A percentile compares a stretch with the other conserved stretches of the same genome.
These are phyloP conservation scores for Ceratina calcarata DNA, from an alignment of 1,140 invertebrate species.

Conservation along the genomic window DNA sequence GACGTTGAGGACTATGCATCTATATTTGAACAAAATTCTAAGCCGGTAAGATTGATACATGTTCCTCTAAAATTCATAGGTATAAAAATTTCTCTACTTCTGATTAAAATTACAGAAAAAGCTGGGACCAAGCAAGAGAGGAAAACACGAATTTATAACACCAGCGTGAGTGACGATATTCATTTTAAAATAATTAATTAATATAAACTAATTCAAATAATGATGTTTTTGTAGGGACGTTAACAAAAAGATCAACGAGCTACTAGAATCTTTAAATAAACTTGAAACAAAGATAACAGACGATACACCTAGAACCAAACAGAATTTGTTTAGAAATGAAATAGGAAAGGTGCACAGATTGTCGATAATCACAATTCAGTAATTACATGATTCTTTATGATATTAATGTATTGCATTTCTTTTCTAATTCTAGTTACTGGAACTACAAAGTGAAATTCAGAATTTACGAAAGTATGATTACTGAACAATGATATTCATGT, in stretches of 20 bases:
- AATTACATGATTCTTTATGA: neutral
- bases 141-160: conserved; percentile 29
- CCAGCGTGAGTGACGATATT: conserved; percentile 51
- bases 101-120: conserved; percentile 43
- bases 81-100: conserved; percentile 15
- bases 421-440: conserved; percentile 55
- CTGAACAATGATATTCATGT: conserved; percentile 31
- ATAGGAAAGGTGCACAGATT: conserved; percentile 62
- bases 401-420: conserved; percentile 17
- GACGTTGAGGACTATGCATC: conserved; percentile 48
- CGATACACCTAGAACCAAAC: conserved; percentile 51
- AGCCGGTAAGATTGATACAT: conserved; percentile 37
- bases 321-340: conserved; percentile 54
- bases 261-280: conserved; percentile 53
- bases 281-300: conserved; percentile 47
- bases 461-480: conserved; percentile 49
- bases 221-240: conserved; percentile 60
- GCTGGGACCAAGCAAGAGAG: neutral
- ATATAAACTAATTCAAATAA: neutral
- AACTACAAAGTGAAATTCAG: conserved; percentile 58
- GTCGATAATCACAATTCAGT: neutral
- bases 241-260: conserved; percentile 59
- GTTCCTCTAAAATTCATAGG: neutral
- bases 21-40: conserved; percentile 46
- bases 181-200: neutral